Conservation (phyloP, 2,888 invertebrate genomes). For the Sinhomidia bicolor region DNA sequence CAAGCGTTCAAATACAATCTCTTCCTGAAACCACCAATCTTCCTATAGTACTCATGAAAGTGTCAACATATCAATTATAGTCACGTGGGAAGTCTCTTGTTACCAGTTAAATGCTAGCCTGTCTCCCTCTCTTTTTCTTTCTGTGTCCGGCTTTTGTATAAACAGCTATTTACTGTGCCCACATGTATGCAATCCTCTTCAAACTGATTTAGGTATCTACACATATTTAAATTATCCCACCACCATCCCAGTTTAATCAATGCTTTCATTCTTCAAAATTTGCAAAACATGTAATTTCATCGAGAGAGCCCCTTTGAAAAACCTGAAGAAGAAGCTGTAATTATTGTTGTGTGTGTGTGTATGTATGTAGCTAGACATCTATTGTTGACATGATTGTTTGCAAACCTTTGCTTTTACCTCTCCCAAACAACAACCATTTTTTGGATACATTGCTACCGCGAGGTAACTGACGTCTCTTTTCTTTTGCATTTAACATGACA, state of each 20-base stretch:
- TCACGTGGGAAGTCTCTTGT: slow-evolving; percentile 45
- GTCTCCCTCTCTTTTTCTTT: background rate
- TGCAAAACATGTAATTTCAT: slow-evolving; percentile 2
- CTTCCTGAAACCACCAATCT: slow-evolving; percentile 51
- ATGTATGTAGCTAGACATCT: too few relatives aligned
- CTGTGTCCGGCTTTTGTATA: too few relatives aligned
- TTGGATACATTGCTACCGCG: too few relatives aligned
- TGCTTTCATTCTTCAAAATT: slow-evolving; percentile 32
- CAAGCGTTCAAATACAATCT: slow-evolving; percentile 27
- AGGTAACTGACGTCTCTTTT: background rate
- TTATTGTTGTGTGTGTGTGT: background rate
- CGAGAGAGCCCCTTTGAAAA: background rate
- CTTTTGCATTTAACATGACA: too few relatives aligned
- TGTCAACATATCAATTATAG: slow-evolving; percentile 63
- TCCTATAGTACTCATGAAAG: slow-evolving; percentile 31
- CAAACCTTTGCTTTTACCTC: too few relatives aligned
- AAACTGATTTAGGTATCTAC: background rate
- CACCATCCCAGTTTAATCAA: background rate
- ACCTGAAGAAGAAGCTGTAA: background rate
- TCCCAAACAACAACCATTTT: too few relatives aligned
- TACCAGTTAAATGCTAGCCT: background rate
- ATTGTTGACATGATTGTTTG: too few relatives aligned
- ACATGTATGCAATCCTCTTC: background rate
- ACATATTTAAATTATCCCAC: too few relatives aligned
- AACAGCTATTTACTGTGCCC: background rate